These are phyloP conservation scores for Lamproptera curius DNA, from an alignment of 2,888 invertebrate genomes.

Conservation along the genomic window DNA sequence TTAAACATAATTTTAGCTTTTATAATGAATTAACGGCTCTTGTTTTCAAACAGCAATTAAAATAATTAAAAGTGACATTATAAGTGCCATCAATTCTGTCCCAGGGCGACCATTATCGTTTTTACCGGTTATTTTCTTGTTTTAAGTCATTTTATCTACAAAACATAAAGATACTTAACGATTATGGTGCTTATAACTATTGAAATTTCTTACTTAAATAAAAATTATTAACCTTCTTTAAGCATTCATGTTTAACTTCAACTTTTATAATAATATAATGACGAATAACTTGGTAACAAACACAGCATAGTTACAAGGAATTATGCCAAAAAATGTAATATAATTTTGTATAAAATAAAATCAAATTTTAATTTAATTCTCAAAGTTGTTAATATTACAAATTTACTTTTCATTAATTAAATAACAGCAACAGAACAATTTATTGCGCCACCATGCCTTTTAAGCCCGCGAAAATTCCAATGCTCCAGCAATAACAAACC, in stretches of 20 bases:
- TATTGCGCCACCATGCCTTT: conserved; percentile 11
- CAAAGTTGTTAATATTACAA: too few relatives aligned
- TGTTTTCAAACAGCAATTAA: conserved; percentile 68
- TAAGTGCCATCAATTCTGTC: conserved; percentile 70
- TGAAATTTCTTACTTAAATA: too few relatives aligned
- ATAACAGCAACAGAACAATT: conserved; percentile 11
- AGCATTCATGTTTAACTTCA: too few relatives aligned
- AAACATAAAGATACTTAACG: conserved; percentile 41
- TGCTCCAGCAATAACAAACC: conserved; percentile 67
- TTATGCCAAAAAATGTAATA: too few relatives aligned
- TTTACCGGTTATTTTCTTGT: conserved; percentile 54
- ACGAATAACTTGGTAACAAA: too few relatives aligned
- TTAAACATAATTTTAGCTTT: conserved; percentile 56
- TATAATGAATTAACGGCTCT: conserved; percentile 72
- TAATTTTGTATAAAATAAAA: too few relatives aligned
- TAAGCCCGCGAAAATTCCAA: conserved; percentile 38
- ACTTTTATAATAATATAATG: too few relatives aligned
- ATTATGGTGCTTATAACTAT: too few relatives aligned
- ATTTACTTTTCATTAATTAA: too few relatives aligned
- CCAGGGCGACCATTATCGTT: conserved; percentile 70
- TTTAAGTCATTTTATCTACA: conserved; percentile 49
- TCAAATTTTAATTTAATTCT: too few relatives aligned
- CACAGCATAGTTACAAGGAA: too few relatives aligned
- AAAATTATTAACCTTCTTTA: too few relatives aligned
- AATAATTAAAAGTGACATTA: conserved; percentile 78